phyloP scores from a whole-genome alignment of 2,797 vertebrate species.

The Aplochiton taeniatus region DNA sequence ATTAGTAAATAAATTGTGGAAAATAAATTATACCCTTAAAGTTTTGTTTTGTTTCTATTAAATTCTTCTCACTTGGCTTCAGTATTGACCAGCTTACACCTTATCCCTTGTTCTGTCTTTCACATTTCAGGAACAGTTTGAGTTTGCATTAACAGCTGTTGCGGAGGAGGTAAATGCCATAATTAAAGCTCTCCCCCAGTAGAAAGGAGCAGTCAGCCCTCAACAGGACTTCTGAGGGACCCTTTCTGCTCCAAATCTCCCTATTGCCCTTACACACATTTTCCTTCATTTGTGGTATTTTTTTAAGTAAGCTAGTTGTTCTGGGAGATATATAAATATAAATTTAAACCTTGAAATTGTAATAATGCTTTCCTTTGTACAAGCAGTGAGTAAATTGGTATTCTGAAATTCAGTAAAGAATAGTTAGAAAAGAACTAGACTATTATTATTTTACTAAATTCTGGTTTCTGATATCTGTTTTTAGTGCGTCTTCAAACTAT shows the following conservation, averaged over 20 bases:
- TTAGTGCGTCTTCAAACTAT: too few species aligned
- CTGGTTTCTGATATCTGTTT: too few species aligned
- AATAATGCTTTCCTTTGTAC: too few species aligned
- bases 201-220: slow-evolving; percentile 45
- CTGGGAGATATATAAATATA: too few species aligned
- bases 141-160: slow-evolving; percentile 93
- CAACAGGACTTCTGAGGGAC: slow-evolving; percentile 3
- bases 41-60: not conserved
- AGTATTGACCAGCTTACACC: not conserved
- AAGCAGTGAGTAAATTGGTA: too few species aligned
- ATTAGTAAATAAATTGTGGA: too few species aligned
- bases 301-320: not conserved
- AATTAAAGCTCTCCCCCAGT: slow-evolving; percentile 92
- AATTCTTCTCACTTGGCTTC: not conserved
- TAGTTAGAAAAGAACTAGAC: too few species aligned
- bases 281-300: not conserved
- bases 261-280: not conserved
- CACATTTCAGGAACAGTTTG: slow-evolving; percentile 89
- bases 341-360: too few species aligned
- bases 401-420: too few species aligned
- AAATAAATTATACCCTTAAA: not conserved
- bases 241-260: slow-evolving; percentile 41
- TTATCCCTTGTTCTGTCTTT: not conserved
- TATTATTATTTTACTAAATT: too few species aligned
- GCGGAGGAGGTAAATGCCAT: slow-evolving; percentile 97